A percentile compares a stretch with the other conserved stretches of the same genome.
These are phyloP conservation scores for Ochropleura plecta DNA, from an alignment of 2,888 invertebrate species.

Conservation along the genomic window DNA sequence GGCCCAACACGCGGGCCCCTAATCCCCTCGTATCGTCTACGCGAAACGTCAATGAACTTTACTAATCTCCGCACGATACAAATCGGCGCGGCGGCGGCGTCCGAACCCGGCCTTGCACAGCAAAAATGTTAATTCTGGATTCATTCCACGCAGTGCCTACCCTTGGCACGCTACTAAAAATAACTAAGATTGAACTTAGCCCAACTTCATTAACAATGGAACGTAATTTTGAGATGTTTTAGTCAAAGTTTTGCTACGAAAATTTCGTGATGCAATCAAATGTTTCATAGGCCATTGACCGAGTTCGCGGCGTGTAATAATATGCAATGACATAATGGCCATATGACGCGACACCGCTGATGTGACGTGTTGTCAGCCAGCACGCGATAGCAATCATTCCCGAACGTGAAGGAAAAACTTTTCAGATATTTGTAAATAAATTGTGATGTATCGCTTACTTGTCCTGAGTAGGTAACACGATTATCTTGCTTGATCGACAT, in stretches of 20 bases:
- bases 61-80: constrained; percentile 82
- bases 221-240: constrained; percentile 70
- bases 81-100: constrained; percentile 78
- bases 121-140: constrained; percentile 79
- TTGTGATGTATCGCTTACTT: neutral
- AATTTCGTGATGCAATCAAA: constrained; percentile 71
- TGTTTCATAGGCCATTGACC: constrained; percentile 75
- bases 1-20: constrained; percentile 68
- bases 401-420: constrained; percentile 37
- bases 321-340: constrained; percentile 72
- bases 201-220: constrained; percentile 76
- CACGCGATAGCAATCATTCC: constrained; percentile 52
- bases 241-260: constrained; percentile 65
- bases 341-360: constrained; percentile 60
- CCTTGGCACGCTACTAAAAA: constrained; percentile 71
- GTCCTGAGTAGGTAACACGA: constrained; percentile 6
- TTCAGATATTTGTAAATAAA: constrained; percentile 21
- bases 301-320: constrained; percentile 70
- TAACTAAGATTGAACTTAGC: constrained; percentile 75
- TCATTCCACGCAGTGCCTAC: constrained; percentile 74
- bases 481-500: constrained; percentile 29
- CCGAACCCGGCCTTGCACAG: constrained; percentile 71
- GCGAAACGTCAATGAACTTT: constrained; percentile 88
- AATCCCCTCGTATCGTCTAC: constrained; percentile 80
- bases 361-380: constrained; percentile 65